Conservation (phyloP, 2,797 vertebrate species). For the Schizopygopsis pylzovi region DNA sequence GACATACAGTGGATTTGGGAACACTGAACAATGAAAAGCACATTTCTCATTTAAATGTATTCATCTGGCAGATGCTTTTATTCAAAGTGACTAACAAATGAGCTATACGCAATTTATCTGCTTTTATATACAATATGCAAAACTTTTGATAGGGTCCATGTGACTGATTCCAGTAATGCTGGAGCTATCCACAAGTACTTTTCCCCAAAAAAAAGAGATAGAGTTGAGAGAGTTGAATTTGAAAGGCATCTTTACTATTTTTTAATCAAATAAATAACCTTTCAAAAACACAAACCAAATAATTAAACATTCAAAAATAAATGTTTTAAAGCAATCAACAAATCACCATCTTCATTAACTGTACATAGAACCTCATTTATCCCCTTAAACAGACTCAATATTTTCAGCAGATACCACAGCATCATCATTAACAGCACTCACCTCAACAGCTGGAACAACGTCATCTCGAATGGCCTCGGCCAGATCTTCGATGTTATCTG, state of each 20-base stretch:
- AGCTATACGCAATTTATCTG: background rate
- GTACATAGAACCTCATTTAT: too few species aligned
- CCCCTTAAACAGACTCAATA: background rate
- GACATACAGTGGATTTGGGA: background rate
- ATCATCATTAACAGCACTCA: background rate
- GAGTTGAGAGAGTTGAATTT: too few species aligned
- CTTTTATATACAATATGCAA: background rate
- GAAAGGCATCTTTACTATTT: too few species aligned
- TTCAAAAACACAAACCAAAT: too few species aligned
- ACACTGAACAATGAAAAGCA: background rate
- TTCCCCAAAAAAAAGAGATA: background rate
- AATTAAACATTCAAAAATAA: too few species aligned
- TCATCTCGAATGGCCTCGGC: background rate
- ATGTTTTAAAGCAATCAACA: too few species aligned
- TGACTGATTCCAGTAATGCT: background rate
- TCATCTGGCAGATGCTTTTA: background rate
- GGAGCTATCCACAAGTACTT: background rate
- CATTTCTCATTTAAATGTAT: constrained; percentile 1
- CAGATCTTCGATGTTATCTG: background rate
- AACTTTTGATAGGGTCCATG: background rate
- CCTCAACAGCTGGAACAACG: background rate
- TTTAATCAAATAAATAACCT: too few species aligned
- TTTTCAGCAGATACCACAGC: background rate
- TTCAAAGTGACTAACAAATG: background rate
- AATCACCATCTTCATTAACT: too few species aligned